Conservation (phyloP, 2,113 vertebrate genomes). For the Loxodonta africana region DNA sequence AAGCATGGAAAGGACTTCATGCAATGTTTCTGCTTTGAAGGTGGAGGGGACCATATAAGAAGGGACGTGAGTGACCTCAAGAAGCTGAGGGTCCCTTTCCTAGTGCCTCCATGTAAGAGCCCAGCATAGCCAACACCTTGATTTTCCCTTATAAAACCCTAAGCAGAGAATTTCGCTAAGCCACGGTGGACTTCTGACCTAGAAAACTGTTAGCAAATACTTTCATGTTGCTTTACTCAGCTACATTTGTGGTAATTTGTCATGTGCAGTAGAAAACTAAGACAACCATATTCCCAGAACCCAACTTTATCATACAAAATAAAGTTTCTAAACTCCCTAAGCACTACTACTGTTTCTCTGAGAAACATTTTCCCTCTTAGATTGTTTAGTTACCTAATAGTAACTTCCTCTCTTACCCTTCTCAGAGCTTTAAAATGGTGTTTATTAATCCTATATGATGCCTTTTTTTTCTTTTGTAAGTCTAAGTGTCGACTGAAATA, state of each 20-base stretch:
- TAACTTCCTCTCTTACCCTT: not conserved
- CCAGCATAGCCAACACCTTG: not conserved
- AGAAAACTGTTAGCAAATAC: not conserved
- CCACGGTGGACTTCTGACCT: not conserved
- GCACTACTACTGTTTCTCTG: not conserved
- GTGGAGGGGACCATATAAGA: not conserved
- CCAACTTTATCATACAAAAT: not conserved
- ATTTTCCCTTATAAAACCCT: not conserved
- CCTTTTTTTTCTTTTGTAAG: slow-evolving; percentile 35
- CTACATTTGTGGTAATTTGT: not conserved
- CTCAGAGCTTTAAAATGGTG: not conserved
- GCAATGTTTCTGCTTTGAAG: not conserved
- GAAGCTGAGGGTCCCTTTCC: not conserved
- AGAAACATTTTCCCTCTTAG: not conserved
- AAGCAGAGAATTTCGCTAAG: not conserved
- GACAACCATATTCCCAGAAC: not conserved
- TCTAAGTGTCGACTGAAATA: too few relatives aligned
- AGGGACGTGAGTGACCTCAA: not conserved
- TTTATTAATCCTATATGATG: not conserved
- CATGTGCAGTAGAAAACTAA: slow-evolving; percentile 36
- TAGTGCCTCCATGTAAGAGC: not conserved
- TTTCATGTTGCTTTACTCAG: not conserved
- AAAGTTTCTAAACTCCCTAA: not conserved
- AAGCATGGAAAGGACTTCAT: not conserved
- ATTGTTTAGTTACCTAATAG: slow-evolving; percentile 7